Conservation (phyloP, 2,888 invertebrate species). For the Aphodius sticticus region DNA sequence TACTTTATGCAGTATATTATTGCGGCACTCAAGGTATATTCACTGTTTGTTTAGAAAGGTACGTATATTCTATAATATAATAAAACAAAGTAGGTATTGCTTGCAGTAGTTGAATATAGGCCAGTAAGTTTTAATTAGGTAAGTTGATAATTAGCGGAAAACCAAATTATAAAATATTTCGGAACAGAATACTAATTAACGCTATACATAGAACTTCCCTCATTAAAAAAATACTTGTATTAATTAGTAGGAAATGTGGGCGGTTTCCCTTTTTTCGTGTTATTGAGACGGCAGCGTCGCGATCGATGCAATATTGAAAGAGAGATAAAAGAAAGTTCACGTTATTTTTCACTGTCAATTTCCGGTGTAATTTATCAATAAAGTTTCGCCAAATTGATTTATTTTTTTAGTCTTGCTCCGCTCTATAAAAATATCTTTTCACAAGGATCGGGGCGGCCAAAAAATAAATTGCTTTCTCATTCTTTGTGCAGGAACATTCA, state of each 20-base stretch:
- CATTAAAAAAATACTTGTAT: not conserved
- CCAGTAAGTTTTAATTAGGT: not conserved
- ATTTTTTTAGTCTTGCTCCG: not conserved
- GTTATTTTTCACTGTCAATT: constrained; percentile 4
- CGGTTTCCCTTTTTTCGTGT: not conserved
- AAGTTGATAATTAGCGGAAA: not conserved
- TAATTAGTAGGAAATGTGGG: not conserved
- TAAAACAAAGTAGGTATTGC: too few relatives aligned
- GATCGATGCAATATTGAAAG: not conserved
- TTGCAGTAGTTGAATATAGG: too few relatives aligned
- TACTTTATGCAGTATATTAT: too few relatives aligned
- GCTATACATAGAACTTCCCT: not conserved
- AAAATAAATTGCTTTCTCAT: not conserved
- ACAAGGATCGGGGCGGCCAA: not conserved
- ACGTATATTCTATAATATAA: too few relatives aligned
- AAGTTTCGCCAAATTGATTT: constrained; percentile 4
- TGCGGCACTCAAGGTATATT: too few relatives aligned
- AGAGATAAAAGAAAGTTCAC: not conserved
- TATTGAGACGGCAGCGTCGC: not conserved
- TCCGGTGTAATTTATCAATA: not conserved
- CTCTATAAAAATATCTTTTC: not conserved
- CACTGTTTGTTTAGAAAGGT: too few relatives aligned
- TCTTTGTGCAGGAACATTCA: not conserved
- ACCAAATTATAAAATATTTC: not conserved
- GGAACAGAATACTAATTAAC: not conserved